phyloP scores from a whole-genome alignment of 2,113 vertebrate species.

The Pelvicachromis taeniatus region DNA sequence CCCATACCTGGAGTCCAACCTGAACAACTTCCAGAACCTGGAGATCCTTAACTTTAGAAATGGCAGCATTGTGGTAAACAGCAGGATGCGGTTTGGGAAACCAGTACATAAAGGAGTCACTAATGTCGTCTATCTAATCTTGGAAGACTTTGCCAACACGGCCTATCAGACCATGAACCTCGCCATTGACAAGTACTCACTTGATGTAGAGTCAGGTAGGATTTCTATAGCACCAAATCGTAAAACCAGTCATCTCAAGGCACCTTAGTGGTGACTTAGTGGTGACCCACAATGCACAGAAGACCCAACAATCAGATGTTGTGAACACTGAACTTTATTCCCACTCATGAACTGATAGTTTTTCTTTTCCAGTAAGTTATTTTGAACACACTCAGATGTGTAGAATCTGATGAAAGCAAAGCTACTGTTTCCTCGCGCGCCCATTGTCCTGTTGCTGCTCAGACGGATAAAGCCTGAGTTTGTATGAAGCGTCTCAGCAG shows the following conservation, averaged over 20 bases:
- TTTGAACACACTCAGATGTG: not conserved
- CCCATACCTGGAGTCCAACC: slow-evolving; percentile 91
- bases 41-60: slow-evolving; percentile 97
- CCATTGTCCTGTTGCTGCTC: not conserved
- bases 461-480: not conserved
- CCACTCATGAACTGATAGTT: not conserved
- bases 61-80: slow-evolving; percentile 95
- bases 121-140: slow-evolving; percentile 85
- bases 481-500: not conserved
- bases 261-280: no score
- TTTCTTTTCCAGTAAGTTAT: not conserved
- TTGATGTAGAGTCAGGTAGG: slow-evolving; percentile 93
- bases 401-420: not conserved
- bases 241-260: no score
- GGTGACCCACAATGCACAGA: no score
- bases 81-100: slow-evolving; percentile 86
- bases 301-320: not conserved
- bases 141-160: slow-evolving; percentile 92
- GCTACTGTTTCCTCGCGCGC: not conserved
- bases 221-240: no score
- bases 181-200: slow-evolving; percentile 89
- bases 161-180: slow-evolving; percentile 95
- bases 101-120: slow-evolving; percentile 83
- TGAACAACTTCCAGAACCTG: slow-evolving; percentile 89
- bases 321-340: not conserved